A percentile compares a stretch with the other conserved stretches of the same genome.
Conservation (phyloP, 92 coral and sea anemone genomes). For the Phenganax marumi region DNA sequence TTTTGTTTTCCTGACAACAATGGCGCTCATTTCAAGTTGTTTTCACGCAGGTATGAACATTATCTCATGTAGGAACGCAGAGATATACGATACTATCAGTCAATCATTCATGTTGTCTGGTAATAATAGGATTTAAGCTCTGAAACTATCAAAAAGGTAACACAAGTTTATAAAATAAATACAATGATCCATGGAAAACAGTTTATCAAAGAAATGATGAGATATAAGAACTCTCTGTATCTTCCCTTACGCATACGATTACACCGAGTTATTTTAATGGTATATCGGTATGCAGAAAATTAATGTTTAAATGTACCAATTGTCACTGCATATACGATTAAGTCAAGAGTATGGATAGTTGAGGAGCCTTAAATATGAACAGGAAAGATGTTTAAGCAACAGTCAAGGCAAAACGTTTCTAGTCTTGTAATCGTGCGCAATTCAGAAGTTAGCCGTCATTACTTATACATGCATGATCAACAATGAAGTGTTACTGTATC, state of each 20-base stretch:
- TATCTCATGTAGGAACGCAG: neutral
- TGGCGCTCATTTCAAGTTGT: constrained; percentile 16
- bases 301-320: neutral
- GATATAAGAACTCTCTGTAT: neutral
- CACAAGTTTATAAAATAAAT: neutral
- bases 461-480: no score
- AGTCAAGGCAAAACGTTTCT: no score
- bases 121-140: neutral
- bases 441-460: no score
- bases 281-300: neutral
- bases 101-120: neutral
- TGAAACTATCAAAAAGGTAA: neutral
- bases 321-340: neutral
- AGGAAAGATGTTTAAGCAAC: no score
- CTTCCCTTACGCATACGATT: neutral
- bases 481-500: no score
- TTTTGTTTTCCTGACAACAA: neutral
- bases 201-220: neutral
- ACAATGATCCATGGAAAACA: neutral
- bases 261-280: neutral
- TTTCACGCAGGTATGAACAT: constrained; percentile 28
- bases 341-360: neutral
- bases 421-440: no score
- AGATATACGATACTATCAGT: neutral
- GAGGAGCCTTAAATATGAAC: no score